phyloP scores from a whole-genome alignment of 2,888 invertebrate species.

The Idaea biselata region DNA sequence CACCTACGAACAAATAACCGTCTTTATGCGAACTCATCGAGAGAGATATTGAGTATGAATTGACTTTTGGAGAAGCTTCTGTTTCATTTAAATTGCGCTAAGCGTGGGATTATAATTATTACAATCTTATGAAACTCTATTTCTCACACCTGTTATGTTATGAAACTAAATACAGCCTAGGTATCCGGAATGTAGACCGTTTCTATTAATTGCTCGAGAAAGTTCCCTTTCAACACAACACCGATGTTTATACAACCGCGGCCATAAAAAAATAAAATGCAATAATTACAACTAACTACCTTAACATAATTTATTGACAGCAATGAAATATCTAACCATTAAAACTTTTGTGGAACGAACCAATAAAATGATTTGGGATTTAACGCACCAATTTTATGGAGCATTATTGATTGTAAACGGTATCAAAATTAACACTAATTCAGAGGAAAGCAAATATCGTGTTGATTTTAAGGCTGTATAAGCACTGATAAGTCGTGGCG shows the following conservation, averaged over 20 bases:
- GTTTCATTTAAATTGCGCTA: no score
- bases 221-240: background rate
- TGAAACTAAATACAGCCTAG: background rate
- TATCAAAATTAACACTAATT: conserved; percentile 56
- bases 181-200: background rate
- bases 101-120: no score
- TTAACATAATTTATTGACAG: conserved; percentile 18
- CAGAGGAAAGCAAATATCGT: conserved; percentile 50
- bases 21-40: no score
- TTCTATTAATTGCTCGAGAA: background rate
- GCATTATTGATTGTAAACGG: conserved; percentile 56
- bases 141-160: background rate
- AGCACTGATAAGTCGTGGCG: no score
- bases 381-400: conserved; percentile 36
- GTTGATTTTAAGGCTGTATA: conserved; percentile 43
- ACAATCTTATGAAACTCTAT: background rate
- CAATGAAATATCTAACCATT: conserved; percentile 19
- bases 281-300: conserved; percentile 14
- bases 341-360: conserved; percentile 30
- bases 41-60: no score
- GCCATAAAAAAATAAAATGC: conserved; percentile 14
- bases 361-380: conserved; percentile 30
- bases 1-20: no score
- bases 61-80: no score
- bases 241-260: background rate